These are phyloP conservation scores for Cladorhizidae sp. DNA, from an alignment of 37 sponge, comb jelly and placozoan genomes.

Conservation along the genomic window DNA sequence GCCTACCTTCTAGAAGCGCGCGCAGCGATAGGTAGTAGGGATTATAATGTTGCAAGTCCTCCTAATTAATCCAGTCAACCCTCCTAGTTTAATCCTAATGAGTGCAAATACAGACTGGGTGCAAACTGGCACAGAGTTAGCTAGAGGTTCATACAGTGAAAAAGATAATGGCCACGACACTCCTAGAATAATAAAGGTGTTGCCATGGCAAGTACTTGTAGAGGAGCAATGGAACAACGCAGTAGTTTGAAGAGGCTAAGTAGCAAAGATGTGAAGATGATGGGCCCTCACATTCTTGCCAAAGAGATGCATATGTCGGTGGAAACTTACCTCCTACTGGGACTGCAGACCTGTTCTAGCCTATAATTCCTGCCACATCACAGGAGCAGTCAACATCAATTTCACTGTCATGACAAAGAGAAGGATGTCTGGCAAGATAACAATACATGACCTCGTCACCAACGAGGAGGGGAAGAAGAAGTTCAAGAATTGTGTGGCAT, in stretches of 20 bases:
- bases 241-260: neutral
- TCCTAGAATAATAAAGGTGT: neutral
- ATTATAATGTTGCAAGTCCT: too few species aligned
- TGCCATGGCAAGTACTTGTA: neutral
- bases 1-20: too few species aligned
- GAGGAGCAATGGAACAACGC: neutral
- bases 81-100: too few species aligned
- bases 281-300: conserved; percentile 61
- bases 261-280: conserved; percentile 11
- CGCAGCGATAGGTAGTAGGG: too few species aligned
- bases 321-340: conserved; percentile 43
- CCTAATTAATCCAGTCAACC: too few species aligned
- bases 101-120: too few species aligned
- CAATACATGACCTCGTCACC: conserved; percentile 66
- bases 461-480: conserved; percentile 55
- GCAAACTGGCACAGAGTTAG: too few species aligned
- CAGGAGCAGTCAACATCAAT: conserved; percentile 56
- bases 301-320: conserved; percentile 27
- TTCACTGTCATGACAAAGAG: conserved; percentile 56
- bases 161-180: too few species aligned
- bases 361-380: conserved; percentile 67
- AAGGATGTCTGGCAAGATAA: conserved; percentile 68
- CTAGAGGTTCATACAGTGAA: too few species aligned
- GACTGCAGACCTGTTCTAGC: conserved; percentile 78
- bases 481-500: conserved; percentile 24